These are phyloP conservation scores for Napeogenes sylphis DNA, from an alignment of 2,888 invertebrate species.

Conservation along the genomic window DNA sequence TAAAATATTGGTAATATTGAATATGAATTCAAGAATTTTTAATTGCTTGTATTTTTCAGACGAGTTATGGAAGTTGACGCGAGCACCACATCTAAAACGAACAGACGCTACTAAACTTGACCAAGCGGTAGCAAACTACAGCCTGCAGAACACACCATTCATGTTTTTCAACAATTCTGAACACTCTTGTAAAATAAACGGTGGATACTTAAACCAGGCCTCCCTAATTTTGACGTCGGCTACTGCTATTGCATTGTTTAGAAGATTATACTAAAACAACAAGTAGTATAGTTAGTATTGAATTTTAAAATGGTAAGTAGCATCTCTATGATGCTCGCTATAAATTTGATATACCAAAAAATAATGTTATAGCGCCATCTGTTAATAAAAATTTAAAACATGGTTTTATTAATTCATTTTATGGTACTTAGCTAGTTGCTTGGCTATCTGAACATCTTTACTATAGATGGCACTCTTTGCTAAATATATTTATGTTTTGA, in stretches of 20 bases:
- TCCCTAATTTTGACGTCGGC: constrained; percentile 52
- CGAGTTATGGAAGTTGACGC: constrained; percentile 66
- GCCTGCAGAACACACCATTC: constrained; percentile 51
- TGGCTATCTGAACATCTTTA: too few relatives aligned
- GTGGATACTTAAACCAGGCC: constrained; percentile 49
- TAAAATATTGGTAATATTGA: too few relatives aligned
- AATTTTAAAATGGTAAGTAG: neutral
- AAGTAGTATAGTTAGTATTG: neutral
- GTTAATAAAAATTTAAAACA: too few relatives aligned
- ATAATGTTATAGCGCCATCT: too few relatives aligned
- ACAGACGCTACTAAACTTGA: constrained; percentile 56
- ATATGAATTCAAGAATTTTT: too few relatives aligned
- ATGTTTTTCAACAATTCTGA: constrained; percentile 62
- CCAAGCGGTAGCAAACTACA: constrained; percentile 54
- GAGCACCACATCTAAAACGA: constrained; percentile 58
- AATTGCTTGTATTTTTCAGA: constrained; percentile 43
- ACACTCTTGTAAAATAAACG: constrained; percentile 55
- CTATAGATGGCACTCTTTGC: too few relatives aligned
- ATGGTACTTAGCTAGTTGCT: too few relatives aligned
- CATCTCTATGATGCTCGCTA: too few relatives aligned
- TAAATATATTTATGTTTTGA: too few relatives aligned
- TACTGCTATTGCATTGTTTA: constrained; percentile 52
- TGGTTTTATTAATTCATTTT: too few relatives aligned
- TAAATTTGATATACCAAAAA: too few relatives aligned
- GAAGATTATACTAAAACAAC: constrained; percentile 45